These are phyloP conservation scores for Argyresthia albistria DNA, from an alignment of 2,888 invertebrate genomes.

Conservation along the genomic window DNA sequence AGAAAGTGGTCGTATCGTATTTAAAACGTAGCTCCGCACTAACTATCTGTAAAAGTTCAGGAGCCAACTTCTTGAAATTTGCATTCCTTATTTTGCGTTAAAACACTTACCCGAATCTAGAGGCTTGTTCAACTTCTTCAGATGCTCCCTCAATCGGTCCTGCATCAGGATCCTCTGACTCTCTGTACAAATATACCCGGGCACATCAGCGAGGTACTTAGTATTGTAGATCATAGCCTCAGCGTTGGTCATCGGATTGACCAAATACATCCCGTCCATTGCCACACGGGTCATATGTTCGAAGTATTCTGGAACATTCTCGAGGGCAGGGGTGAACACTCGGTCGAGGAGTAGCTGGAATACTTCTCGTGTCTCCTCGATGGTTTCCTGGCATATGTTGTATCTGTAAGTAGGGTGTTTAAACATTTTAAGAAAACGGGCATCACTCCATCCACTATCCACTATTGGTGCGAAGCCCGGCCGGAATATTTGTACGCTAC, in stretches of 20 bases:
- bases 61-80: too few species aligned
- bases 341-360: constrained; percentile 72
- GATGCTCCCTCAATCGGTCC: constrained; percentile 23
- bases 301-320: constrained; percentile 74
- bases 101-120: constrained; percentile 31
- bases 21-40: too few species aligned
- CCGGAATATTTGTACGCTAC: too few species aligned
- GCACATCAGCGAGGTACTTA: constrained; percentile 65
- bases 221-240: constrained; percentile 69
- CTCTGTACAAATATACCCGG: constrained; percentile 66
- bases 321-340: constrained; percentile 75
- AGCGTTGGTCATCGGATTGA: constrained; percentile 75
- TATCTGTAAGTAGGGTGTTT: constrained; percentile 58
- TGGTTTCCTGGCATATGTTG: constrained; percentile 77
- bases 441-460: too few species aligned
- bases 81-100: too few species aligned
- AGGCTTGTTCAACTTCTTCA: constrained; percentile 17
- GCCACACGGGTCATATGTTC: constrained; percentile 76
- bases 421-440: too few species aligned
- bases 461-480: too few species aligned
- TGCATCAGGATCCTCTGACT: constrained; percentile 35
- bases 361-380: constrained; percentile 74
- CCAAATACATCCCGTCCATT: constrained; percentile 78
- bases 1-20: too few species aligned
- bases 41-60: too few species aligned